These are phyloP conservation scores for Lepisosteus osseus DNA, from an alignment of 2,113 vertebrate species.

Conservation along the genomic window DNA sequence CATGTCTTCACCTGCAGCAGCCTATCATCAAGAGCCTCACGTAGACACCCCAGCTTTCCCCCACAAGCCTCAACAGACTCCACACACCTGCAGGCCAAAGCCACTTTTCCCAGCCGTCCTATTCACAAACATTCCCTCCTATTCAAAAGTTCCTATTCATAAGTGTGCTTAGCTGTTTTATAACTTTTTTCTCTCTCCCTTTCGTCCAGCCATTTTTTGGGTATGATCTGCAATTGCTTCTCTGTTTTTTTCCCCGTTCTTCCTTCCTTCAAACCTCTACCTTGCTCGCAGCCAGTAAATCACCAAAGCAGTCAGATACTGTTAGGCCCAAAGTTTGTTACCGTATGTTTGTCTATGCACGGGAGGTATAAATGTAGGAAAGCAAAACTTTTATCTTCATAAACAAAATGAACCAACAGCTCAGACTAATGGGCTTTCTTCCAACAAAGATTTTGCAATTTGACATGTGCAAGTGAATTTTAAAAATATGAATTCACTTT, in stretches of 20 bases:
- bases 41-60: conserved; percentile 50
- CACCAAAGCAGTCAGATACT: neutral
- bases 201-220: conserved; percentile 34
- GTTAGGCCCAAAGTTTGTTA: too few relatives aligned
- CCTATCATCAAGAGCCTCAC: conserved; percentile 65
- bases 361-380: too few relatives aligned
- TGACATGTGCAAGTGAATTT: too few relatives aligned
- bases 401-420: too few relatives aligned
- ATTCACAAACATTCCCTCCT: conserved; percentile 23
- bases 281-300: conserved; percentile 2
- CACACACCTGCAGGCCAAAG: conserved; percentile 56
- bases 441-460: too few relatives aligned
- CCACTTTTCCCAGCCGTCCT: conserved; percentile 50
- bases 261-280: conserved; percentile 27
- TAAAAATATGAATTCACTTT: too few relatives aligned
- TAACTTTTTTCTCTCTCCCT: conserved; percentile 14
- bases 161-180: neutral
- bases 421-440: too few relatives aligned
- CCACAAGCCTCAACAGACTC: conserved; percentile 50
- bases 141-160: conserved; percentile 42
- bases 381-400: too few relatives aligned
- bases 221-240: conserved; percentile 45
- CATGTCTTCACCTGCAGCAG: conserved; percentile 69
- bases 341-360: too few relatives aligned
- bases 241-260: conserved; percentile 37